These are phyloP conservation scores for Tipula confusa DNA, from an alignment of 2,888 invertebrate genomes.

Conservation along the genomic window DNA sequence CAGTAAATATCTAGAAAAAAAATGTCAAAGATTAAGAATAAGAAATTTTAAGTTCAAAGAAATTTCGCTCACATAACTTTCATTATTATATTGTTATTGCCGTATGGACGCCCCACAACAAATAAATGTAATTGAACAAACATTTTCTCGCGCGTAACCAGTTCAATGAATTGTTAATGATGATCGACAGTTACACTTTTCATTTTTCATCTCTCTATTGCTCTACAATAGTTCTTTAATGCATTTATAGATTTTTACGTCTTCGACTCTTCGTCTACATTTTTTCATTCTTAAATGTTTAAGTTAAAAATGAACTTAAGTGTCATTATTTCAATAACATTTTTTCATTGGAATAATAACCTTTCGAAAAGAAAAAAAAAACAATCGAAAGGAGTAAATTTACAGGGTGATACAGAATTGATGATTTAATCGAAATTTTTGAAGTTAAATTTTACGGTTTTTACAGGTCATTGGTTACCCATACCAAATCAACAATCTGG, in stretches of 20 bases:
- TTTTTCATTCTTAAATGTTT: not conserved
- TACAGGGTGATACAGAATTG: too few species aligned
- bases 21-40: too few species aligned
- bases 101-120: too few species aligned
- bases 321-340: not conserved
- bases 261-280: not conserved
- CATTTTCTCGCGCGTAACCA: not conserved
- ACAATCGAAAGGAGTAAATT: too few species aligned
- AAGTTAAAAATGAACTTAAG: conserved; percentile 1
- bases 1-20: too few species aligned
- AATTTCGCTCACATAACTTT: too few species aligned
- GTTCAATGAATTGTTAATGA: not conserved
- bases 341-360: not conserved
- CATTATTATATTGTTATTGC: too few species aligned
- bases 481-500: too few species aligned
- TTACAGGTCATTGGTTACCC: too few species aligned
- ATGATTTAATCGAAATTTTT: too few species aligned
- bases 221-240: not conserved
- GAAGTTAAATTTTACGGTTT: too few species aligned
- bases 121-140: not conserved
- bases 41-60: too few species aligned
- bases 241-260: not conserved
- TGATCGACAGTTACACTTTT: conserved; percentile 9
- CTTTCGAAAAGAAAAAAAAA: not conserved
- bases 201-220: not conserved